Percentiles rank a stretch among this genome's conserved stretches.
Conservation (phyloP, 2,113 vertebrate genomes). For the Garra rufa region DNA sequence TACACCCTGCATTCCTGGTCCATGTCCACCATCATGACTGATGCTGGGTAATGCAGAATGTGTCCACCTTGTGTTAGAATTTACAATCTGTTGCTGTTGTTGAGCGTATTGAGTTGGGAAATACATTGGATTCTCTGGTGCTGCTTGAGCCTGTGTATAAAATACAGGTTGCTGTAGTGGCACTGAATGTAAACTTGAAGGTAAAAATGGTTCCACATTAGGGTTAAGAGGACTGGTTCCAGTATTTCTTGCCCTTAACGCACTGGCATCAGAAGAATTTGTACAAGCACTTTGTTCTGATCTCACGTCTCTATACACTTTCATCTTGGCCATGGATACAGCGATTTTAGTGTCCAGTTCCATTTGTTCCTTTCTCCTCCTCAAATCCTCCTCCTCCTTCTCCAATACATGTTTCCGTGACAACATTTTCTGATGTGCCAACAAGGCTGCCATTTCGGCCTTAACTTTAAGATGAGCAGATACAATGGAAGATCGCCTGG, state of each 20-base stretch:
- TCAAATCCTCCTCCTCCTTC: background rate
- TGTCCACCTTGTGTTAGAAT: no score
- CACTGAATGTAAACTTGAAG: no score
- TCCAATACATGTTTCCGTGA: background rate
- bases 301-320: background rate
- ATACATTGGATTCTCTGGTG: no score
- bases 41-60: no score
- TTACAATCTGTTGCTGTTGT: no score
- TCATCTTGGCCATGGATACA: background rate
- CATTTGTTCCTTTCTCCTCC: background rate
- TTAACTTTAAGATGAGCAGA: background rate
- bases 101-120: no score
- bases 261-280: background rate
- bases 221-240: background rate
- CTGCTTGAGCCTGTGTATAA: no score
- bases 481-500: no score
- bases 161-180: no score
- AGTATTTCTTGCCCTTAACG: background rate
- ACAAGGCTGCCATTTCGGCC: background rate
- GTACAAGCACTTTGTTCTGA: background rate
- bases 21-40: no score
- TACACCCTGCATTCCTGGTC: no score
- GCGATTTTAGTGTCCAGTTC: background rate
- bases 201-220: no score
- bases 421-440: background rate